Percentiles rank a stretch among this genome's conserved stretches.
Evolutionary conservation across 2,888 invertebrate species (phyloP).

Genomic region (Caenorhabditis sp.): DNA sequence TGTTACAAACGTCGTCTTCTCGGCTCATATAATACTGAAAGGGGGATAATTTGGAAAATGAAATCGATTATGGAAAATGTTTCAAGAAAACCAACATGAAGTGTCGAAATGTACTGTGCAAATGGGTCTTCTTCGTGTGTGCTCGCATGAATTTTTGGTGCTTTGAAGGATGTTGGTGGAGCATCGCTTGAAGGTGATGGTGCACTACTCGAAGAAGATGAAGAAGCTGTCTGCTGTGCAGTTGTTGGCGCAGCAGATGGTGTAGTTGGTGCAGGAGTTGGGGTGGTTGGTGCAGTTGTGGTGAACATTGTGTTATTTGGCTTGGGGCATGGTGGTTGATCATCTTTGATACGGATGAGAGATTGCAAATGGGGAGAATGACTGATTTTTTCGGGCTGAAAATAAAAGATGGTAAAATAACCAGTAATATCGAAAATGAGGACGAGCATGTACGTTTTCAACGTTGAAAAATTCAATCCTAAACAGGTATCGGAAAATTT

Average conservation of each 20-base stretch:
- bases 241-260: neutral
- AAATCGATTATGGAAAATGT: too few species aligned
- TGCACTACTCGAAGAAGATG: neutral
- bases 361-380: neutral
- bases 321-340: slow-evolving; percentile 36
- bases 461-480: too few species aligned
- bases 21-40: slow-evolving; percentile 41
- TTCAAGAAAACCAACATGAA: slow-evolving; percentile 25
- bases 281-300: slow-evolving; percentile 7
- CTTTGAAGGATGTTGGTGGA: neutral
- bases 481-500: too few species aligned
- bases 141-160: slow-evolving; percentile 10
- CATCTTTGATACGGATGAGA: slow-evolving; percentile 27
- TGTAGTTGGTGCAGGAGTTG: neutral
- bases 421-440: too few species aligned
- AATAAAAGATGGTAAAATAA: neutral
- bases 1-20: slow-evolving; percentile 34
- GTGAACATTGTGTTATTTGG: slow-evolving; percentile 47
- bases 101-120: slow-evolving; percentile 25
- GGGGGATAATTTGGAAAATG: too few species aligned
- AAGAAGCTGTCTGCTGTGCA: neutral
- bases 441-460: too few species aligned
- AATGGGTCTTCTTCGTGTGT: slow-evolving; percentile 29
- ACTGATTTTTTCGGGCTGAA: neutral
- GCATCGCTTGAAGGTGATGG: slow-evolving; percentile 9